These are phyloP conservation scores for Palythoa heliodiscus DNA, from an alignment of 92 coral and sea anemone genomes.

Conservation along the genomic window DNA sequence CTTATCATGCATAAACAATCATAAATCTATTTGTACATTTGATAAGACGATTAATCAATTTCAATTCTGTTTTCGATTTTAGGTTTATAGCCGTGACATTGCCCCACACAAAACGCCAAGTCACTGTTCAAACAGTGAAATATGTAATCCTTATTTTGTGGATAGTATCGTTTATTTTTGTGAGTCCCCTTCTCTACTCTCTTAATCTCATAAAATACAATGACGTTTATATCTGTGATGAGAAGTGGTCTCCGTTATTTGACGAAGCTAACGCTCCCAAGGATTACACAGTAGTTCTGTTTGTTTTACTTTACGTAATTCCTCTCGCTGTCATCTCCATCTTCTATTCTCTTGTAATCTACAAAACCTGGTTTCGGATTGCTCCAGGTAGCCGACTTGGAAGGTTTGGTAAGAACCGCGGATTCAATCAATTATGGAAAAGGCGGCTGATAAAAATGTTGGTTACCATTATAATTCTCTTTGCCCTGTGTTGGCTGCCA, in stretches of 20 bases:
- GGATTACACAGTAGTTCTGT: constrained; percentile 32
- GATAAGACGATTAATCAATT: background rate
- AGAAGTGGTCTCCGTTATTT: constrained; percentile 37
- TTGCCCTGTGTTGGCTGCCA: constrained; percentile 37
- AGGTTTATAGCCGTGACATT: constrained; percentile 32
- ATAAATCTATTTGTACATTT: background rate
- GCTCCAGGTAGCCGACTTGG: constrained; percentile 17
- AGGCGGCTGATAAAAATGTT: constrained; percentile 36
- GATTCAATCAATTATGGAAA: constrained; percentile 25
- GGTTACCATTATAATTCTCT: constrained; percentile 15
- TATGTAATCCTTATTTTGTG: constrained; percentile 18
- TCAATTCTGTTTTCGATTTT: background rate
- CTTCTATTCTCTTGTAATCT: constrained; percentile 26
- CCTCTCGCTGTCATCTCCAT: constrained; percentile 19
- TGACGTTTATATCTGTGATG: constrained; percentile 25
- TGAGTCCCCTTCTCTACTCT: constrained; percentile 35
- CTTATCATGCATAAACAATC: background rate
- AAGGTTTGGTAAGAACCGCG: background rate
- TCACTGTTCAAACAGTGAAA: constrained; percentile 22
- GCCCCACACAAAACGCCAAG: constrained; percentile 33
- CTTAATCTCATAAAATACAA: background rate
- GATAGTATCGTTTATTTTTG: constrained; percentile 15
- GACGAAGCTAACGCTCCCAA: constrained; percentile 22
- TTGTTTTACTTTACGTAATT: constrained; percentile 14
- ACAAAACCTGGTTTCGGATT: constrained; percentile 34